These are phyloP conservation scores for Acrobasis consociella DNA, from an alignment of 2,888 invertebrate species.

Conservation along the genomic window DNA sequence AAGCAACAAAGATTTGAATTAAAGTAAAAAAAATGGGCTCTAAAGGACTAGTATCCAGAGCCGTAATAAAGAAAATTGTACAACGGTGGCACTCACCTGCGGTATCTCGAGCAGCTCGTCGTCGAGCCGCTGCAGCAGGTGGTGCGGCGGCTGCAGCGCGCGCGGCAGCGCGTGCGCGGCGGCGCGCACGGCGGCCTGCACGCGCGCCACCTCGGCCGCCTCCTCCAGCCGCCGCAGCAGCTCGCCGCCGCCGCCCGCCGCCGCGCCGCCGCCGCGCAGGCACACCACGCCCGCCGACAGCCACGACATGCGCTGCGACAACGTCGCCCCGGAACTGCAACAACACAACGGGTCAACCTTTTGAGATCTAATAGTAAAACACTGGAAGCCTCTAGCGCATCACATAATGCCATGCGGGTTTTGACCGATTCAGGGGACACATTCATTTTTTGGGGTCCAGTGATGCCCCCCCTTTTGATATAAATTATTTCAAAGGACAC, in stretches of 20 bases:
- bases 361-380: too few species aligned
- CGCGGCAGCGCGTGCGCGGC: slow-evolving; percentile 61
- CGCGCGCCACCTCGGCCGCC: slow-evolving; percentile 94
- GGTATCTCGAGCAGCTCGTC: slow-evolving; percentile 93
- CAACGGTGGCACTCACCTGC: slow-evolving; percentile 77
- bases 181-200: slow-evolving; percentile 87
- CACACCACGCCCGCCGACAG: slow-evolving; percentile 97
- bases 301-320: slow-evolving; percentile 94
- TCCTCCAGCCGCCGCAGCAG: slow-evolving; percentile 94
- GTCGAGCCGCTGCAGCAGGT: slow-evolving; percentile 88
- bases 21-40: too few species aligned
- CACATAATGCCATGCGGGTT: too few species aligned
- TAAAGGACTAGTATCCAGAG: too few species aligned
- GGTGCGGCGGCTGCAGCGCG: slow-evolving; percentile 84
- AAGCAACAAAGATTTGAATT: too few species aligned
- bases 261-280: slow-evolving; percentile 91
- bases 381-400: too few species aligned
- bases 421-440: too few species aligned
- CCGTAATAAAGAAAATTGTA: too few species aligned
- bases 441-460: too few species aligned
- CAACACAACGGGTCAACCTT: too few species aligned
- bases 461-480: too few species aligned
- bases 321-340: slow-evolving; percentile 86
- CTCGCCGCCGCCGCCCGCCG: slow-evolving; percentile 84
- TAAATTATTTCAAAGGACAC: too few species aligned